Percentiles rank a stretch among this genome's conserved stretches.
Evolutionary conservation across 1,140 invertebrate species (phyloP).

Genomic region (Drosophila setifemur): DNA sequence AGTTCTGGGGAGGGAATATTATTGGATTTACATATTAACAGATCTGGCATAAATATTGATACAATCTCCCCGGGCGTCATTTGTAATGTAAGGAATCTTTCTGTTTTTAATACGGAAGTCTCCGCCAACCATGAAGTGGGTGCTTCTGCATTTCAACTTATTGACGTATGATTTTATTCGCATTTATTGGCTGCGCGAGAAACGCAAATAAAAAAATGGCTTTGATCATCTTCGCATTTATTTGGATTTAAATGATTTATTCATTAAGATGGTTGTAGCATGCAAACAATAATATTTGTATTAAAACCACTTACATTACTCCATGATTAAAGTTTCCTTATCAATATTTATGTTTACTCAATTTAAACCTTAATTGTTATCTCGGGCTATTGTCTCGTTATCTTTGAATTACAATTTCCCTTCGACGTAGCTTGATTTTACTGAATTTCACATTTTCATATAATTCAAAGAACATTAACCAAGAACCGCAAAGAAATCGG

Average conservation of each 20-base stretch:
- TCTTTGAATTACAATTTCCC: neutral
- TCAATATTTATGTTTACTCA: too few species aligned
- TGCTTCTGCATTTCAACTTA: slow-evolving; percentile 7
- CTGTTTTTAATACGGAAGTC: slow-evolving; percentile 23
- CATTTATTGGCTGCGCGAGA: too few species aligned
- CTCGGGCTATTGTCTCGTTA: neutral
- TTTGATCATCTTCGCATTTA: too few species aligned
- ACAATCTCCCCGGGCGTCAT: slow-evolving; percentile 7
- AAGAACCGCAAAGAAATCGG: slow-evolving; percentile 23
- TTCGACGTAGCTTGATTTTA: neutral
- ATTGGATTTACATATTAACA: slow-evolving; percentile 42
- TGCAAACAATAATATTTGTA: too few species aligned
- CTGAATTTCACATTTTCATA: slow-evolving; percentile 1
- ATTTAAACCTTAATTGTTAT: too few species aligned
- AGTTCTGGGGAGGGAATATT: slow-evolving; percentile 13
- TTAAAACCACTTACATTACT: too few species aligned
- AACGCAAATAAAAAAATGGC: too few species aligned
- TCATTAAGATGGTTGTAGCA: too few species aligned
- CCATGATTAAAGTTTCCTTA: too few species aligned
- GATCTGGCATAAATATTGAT: slow-evolving; percentile 38
- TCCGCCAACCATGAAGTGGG: too few species aligned
- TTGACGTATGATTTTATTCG: slow-evolving; percentile 1
- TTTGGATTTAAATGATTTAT: neutral
- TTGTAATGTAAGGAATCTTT: slow-evolving; percentile 1
- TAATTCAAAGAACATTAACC: slow-evolving; percentile 12